A percentile compares a stretch with the other conserved stretches of the same genome.
Evolutionary conservation across 53 echinoderm and acorn worm species (phyloP).

Genomic region (Paelopatides confundens): DNA sequence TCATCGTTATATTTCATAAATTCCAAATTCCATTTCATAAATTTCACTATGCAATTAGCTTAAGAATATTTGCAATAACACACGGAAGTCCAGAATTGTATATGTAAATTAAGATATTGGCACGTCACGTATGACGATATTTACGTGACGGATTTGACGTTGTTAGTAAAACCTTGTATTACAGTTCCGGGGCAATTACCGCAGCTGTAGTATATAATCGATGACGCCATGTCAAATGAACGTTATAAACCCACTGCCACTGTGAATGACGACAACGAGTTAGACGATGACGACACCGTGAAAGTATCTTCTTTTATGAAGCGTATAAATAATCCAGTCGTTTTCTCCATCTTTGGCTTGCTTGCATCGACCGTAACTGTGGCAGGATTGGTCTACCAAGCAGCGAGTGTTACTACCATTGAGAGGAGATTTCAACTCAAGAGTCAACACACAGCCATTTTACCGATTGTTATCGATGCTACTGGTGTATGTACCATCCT

Average conservation of each 20-base stretch:
- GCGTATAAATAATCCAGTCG: neutral
- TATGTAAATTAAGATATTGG: no score
- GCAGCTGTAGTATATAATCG: no score
- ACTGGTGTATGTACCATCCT: conserved; percentile 73
- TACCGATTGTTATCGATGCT: conserved; percentile 74
- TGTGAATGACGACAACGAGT: neutral
- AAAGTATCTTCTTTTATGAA: neutral
- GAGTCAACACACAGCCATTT: conserved; percentile 76
- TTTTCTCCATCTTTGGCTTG: neutral
- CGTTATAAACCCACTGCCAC: conserved; percentile 18
- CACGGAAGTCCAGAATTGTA: no score
- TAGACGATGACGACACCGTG: neutral
- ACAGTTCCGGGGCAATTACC: no score
- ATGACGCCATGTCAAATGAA: neutral
- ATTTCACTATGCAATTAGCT: no score
- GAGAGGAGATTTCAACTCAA: conserved; percentile 90
- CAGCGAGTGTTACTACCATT: conserved; percentile 77
- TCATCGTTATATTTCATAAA: no score
- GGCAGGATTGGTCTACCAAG: conserved; percentile 56
- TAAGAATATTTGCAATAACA: no score
- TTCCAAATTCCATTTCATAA: no score
- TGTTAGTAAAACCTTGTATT: no score
- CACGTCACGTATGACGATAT: no score
- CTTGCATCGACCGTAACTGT: neutral
- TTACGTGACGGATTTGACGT: no score